These are phyloP conservation scores for Tachina lurida DNA, from an alignment of 2,888 invertebrate species.

Conservation along the genomic window DNA sequence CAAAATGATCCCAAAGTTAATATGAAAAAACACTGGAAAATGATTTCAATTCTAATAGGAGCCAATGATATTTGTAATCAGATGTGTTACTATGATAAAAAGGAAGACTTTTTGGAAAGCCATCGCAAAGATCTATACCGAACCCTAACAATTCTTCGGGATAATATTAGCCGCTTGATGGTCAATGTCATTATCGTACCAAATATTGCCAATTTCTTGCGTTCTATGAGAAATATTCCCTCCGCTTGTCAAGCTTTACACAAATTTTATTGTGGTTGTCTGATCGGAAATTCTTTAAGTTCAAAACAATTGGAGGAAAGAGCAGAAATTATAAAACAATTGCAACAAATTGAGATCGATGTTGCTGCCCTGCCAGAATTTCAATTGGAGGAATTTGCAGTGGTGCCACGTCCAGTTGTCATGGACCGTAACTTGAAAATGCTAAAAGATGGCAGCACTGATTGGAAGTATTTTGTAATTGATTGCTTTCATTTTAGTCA, in stretches of 20 bases:
- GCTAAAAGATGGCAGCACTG: slow-evolving; percentile 80
- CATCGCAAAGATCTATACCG: slow-evolving; percentile 83
- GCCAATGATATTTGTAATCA: slow-evolving; percentile 86
- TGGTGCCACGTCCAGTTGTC: slow-evolving; percentile 83
- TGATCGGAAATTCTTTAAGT: slow-evolving; percentile 74
- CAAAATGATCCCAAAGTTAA: slow-evolving; percentile 82
- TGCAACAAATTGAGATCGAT: slow-evolving; percentile 84
- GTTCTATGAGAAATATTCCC: slow-evolving; percentile 72
- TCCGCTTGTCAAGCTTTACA: slow-evolving; percentile 74
- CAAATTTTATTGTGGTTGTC: slow-evolving; percentile 76
- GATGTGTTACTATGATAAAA: slow-evolving; percentile 83
- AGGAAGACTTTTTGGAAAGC: slow-evolving; percentile 79
- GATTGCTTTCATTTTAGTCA: slow-evolving; percentile 87
- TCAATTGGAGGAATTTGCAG: slow-evolving; percentile 84
- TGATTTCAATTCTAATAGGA: slow-evolving; percentile 85
- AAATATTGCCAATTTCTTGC: slow-evolving; percentile 73
- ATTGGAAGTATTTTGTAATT: slow-evolving; percentile 84
- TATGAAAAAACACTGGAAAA: slow-evolving; percentile 85
- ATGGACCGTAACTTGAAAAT: slow-evolving; percentile 78
- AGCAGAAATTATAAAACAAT: slow-evolving; percentile 75
- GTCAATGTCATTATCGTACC: slow-evolving; percentile 77
- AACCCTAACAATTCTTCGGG: slow-evolving; percentile 83
- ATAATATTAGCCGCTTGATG: slow-evolving; percentile 84
- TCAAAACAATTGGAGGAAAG: slow-evolving; percentile 58
- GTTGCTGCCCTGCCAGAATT: slow-evolving; percentile 81